These are phyloP conservation scores for Eublepharis macularius DNA, from an alignment of 2,113 vertebrate genomes.

Conservation along the genomic window DNA sequence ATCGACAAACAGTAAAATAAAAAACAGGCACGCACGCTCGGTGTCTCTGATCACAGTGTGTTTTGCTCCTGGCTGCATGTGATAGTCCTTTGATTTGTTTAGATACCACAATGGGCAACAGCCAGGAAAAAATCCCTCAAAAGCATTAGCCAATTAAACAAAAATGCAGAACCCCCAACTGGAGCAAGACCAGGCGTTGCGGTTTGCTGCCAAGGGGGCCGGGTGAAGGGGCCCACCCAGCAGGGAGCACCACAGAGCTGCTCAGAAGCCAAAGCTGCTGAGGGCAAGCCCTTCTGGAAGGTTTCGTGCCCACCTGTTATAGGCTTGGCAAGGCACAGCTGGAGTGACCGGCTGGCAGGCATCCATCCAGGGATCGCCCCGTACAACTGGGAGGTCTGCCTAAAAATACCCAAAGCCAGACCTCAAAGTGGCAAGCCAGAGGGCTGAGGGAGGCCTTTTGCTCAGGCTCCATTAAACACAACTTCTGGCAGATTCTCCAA, in stretches of 20 bases:
- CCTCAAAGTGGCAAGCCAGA: not conserved
- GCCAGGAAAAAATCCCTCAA: slow-evolving; percentile 62
- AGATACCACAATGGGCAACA: slow-evolving; percentile 9
- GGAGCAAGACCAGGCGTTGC: not conserved
- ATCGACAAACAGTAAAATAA: no score
- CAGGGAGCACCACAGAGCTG: no score
- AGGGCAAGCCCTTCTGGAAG: not conserved
- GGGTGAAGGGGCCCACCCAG: not conserved
- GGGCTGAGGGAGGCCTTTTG: not conserved
- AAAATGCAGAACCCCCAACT: slow-evolving; percentile 1
- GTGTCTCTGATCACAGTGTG: rapidly evolving
- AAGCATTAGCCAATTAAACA: slow-evolving; percentile 49
- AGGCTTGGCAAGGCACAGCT: rapidly evolving
- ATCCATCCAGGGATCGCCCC: rapidly evolving
- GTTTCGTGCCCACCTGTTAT: rapidly evolving
- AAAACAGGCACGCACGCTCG: not conserved
- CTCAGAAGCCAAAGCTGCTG: not conserved
- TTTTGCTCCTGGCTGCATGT: rapidly evolving
- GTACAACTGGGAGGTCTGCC: not conserved
- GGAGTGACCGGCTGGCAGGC: not conserved
- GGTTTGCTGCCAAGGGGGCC: rapidly evolving
- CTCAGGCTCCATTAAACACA: not conserved
- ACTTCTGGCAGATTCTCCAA: rapidly evolving
- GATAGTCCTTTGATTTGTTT: slow-evolving; percentile 12
- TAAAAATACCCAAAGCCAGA: slow-evolving; percentile 1